Evolutionary conservation across 2,113 vertebrate species (phyloP).

Genomic region (Chamaea fasciata): DNA sequence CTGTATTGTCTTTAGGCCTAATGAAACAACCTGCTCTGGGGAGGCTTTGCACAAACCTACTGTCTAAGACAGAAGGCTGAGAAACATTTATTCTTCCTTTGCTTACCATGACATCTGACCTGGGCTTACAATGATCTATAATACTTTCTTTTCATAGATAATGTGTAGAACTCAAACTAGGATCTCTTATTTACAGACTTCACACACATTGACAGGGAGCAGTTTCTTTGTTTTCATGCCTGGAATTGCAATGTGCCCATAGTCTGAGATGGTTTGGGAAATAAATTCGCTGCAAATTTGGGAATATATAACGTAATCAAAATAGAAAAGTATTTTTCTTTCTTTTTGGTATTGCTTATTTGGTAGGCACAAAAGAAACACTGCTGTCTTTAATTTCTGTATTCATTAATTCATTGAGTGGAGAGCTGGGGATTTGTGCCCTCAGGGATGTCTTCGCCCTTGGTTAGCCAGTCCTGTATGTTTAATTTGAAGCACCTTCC

Average conservation of each 20-base stretch:
- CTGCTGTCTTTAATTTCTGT: background rate
- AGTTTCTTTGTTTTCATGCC: background rate
- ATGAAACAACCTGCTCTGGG: background rate
- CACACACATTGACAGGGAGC: background rate
- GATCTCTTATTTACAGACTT: background rate
- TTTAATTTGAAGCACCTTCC: constrained; percentile 21
- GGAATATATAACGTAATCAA: background rate
- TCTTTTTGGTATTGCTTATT: background rate
- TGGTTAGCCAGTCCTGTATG: background rate
- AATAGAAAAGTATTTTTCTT: background rate
- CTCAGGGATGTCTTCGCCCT: background rate
- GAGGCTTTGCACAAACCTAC: background rate
- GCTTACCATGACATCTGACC: background rate
- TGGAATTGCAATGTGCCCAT: background rate
- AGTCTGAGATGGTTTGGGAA: background rate
- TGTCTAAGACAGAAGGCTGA: background rate
- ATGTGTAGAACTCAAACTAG: background rate
- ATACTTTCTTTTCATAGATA: background rate
- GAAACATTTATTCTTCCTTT: background rate
- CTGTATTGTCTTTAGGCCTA: background rate
- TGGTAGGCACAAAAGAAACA: background rate
- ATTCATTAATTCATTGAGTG: background rate
- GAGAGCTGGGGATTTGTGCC: background rate
- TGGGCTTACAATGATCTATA: background rate
- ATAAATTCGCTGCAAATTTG: background rate